Conservation (phyloP, 2,113 vertebrate genomes). For the Peucedramus taeniatus region DNA sequence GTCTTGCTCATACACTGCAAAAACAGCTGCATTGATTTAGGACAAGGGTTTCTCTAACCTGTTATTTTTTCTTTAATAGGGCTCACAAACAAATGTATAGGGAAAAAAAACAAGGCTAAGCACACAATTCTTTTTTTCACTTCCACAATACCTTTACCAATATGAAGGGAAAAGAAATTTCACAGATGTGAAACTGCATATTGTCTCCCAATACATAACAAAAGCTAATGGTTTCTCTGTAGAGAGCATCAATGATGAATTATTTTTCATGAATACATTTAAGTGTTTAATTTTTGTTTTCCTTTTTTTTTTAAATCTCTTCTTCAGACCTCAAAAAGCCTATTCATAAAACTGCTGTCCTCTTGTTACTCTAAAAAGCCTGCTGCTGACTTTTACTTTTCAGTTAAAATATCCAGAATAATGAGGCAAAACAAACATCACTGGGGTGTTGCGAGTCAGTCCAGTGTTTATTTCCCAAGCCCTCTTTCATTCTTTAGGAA, state of each 20-base stretch:
- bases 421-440: not conserved
- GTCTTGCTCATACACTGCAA: not conserved
- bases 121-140: not conserved
- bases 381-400: not conserved
- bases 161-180: not conserved
- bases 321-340: not conserved
- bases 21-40: not conserved
- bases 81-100: not conserved
- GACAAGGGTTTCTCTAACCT: not conserved
- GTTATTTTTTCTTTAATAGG: not conserved
- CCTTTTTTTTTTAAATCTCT: not conserved
- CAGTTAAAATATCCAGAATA: not conserved
- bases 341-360: not conserved
- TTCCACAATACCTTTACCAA: not conserved
- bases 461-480: not conserved
- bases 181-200: not conserved
- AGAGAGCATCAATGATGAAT: not conserved
- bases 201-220: not conserved
- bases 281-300: not conserved
- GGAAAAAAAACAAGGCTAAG: not conserved
- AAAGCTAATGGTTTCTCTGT: not conserved
- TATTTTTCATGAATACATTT: not conserved
- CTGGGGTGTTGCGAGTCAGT: fast-evolving
- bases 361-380: not conserved
- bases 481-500: not conserved